These are phyloP conservation scores for Diplolepis rosae DNA, from an alignment of 2,888 invertebrate genomes.

Conservation along the genomic window DNA sequence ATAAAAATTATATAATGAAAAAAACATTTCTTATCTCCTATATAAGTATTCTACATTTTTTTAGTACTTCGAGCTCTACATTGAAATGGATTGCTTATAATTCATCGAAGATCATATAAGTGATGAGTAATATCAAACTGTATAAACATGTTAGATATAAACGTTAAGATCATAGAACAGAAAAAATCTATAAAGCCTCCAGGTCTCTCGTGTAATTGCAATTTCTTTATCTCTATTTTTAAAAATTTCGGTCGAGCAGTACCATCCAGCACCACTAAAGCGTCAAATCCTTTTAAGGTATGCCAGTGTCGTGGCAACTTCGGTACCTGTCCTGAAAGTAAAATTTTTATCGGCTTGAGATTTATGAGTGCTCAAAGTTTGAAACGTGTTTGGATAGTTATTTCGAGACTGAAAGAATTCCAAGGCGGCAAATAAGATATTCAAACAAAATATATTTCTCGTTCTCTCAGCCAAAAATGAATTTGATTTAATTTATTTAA, in stretches of 20 bases:
- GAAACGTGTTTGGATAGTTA: constrained; percentile 22
- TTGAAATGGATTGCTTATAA: background rate
- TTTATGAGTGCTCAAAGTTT: constrained; percentile 25
- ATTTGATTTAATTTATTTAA: background rate
- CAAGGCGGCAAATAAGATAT: background rate
- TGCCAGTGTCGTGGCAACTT: background rate
- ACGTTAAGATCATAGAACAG: background rate
- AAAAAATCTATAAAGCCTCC: background rate
- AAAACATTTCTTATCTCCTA: background rate
- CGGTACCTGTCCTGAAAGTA: constrained; percentile 21
- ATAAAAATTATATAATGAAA: no score
- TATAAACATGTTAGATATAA: background rate
- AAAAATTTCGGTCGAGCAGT: background rate
- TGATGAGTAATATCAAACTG: background rate
- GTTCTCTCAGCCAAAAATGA: background rate
- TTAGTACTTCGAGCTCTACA: background rate
- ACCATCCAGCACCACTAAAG: background rate
- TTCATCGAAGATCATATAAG: background rate
- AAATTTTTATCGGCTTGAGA: constrained; percentile 22
- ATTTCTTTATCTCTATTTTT: background rate
- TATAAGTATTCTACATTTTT: no score
- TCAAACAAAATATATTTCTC: background rate
- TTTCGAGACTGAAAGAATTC: background rate
- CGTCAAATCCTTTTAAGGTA: background rate
- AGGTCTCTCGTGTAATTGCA: background rate